Evolutionary conservation across 2,888 invertebrate species (phyloP).

Genomic region (Plutella xylostella): DNA sequence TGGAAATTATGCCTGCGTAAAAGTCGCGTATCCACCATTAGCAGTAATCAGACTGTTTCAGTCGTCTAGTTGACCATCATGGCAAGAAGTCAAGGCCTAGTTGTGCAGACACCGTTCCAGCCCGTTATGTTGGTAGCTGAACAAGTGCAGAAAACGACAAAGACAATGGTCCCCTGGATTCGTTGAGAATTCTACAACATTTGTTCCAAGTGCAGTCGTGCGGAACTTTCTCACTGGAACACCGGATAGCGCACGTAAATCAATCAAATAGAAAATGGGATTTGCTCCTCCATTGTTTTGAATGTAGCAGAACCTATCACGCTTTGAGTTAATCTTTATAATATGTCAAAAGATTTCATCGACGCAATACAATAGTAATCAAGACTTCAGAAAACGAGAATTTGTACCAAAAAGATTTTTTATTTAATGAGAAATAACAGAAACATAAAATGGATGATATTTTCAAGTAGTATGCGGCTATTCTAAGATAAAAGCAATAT

Average conservation of each 20-base stretch:
- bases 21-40: conserved; percentile 11
- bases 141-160: conserved; percentile 29
- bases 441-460: neutral
- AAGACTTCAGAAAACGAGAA: too few relatives aligned
- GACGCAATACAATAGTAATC: too few relatives aligned
- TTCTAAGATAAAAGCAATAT: neutral
- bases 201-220: conserved; percentile 41
- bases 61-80: conserved; percentile 30
- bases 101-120: conserved; percentile 53
- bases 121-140: conserved; percentile 36
- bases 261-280: conserved; percentile 38
- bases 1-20: too few relatives aligned
- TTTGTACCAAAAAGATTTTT: too few relatives aligned
- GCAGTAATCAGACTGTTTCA: conserved; percentile 25
- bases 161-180: conserved; percentile 38
- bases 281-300: conserved; percentile 21
- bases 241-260: conserved; percentile 23
- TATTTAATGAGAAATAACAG: too few relatives aligned
- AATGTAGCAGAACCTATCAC: neutral
- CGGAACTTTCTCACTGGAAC: conserved; percentile 42
- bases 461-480: neutral
- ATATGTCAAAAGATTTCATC: too few relatives aligned
- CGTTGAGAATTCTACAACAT: conserved; percentile 43
- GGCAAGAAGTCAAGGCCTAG: conserved; percentile 37
- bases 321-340: too few relatives aligned